Evolutionary conservation across 1,140 invertebrate species (phyloP).

Genomic region (Drosophila mayri): DNA sequence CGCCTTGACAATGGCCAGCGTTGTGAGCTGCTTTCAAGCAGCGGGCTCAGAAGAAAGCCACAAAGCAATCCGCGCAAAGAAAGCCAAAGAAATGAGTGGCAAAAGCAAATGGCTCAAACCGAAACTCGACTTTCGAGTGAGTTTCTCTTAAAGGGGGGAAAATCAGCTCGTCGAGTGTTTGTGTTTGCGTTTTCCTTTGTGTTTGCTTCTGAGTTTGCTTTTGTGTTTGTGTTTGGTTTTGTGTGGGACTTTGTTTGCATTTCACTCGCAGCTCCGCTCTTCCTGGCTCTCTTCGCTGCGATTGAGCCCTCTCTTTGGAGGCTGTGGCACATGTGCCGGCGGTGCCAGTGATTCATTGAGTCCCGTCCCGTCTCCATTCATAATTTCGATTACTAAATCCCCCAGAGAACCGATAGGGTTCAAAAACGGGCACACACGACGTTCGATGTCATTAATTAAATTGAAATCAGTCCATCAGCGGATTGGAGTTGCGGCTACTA

Average conservation of each 20-base stretch:
- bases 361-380: constrained; percentile 63
- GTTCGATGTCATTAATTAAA: constrained; percentile 79
- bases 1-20: constrained; percentile 84
- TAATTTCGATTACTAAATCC: constrained; percentile 80
- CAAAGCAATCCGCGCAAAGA: constrained; percentile 71
- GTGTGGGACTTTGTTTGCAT: constrained; percentile 37
- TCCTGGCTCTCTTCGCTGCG: constrained; percentile 28
- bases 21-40: constrained; percentile 68
- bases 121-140: constrained; percentile 16
- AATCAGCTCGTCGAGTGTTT: constrained; percentile 33
- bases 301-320: constrained; percentile 24
- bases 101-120: constrained; percentile 64
- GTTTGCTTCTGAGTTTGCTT: constrained; percentile 8
- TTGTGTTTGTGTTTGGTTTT: constrained; percentile 10
- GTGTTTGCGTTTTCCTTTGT: constrained; percentile 35
- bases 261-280: constrained; percentile 29
- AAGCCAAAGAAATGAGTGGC: constrained; percentile 80
- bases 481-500: constrained; percentile 20
- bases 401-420: constrained; percentile 47
- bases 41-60: constrained; percentile 67
- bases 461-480: constrained; percentile 67
- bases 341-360: constrained; percentile 13
- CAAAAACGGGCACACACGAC: constrained; percentile 70
- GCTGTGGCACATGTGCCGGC: constrained; percentile 28
- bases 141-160: constrained; percentile 30